Conservation (phyloP, 2,888 invertebrate genomes). For the Mamestra brassicae region DNA sequence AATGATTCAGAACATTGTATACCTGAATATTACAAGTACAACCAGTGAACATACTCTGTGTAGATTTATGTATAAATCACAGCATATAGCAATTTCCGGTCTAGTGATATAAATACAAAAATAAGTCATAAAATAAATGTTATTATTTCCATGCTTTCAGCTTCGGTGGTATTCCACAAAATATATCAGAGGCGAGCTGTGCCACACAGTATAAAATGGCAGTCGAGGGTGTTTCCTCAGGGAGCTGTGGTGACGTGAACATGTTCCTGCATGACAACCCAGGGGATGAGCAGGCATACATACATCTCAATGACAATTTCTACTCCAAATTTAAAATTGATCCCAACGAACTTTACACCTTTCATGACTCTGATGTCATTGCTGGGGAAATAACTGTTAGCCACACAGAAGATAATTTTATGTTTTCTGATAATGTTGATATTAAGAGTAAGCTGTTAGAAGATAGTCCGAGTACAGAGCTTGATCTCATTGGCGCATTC, state of each 20-base stretch:
- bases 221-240: slow-evolving; percentile 85
- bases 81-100: not conserved
- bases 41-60: not conserved
- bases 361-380: slow-evolving; percentile 88
- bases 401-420: slow-evolving; percentile 87
- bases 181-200: slow-evolving; percentile 88
- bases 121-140: slow-evolving; percentile 4
- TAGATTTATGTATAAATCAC: not conserved
- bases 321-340: slow-evolving; percentile 89
- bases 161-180: slow-evolving; percentile 89
- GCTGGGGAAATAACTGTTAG: slow-evolving; percentile 88
- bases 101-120: not conserved
- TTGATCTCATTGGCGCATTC: slow-evolving; percentile 77
- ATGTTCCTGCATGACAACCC: slow-evolving; percentile 87
- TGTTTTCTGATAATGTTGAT: slow-evolving; percentile 82
- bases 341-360: slow-evolving; percentile 88
- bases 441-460: slow-evolving; percentile 75
- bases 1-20: not conserved
- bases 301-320: slow-evolving; percentile 86
- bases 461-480: slow-evolving; percentile 81
- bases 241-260: slow-evolving; percentile 84
- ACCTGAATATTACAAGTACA: not conserved
- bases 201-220: slow-evolving; percentile 89
- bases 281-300: slow-evolving; percentile 85
- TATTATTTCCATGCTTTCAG: slow-evolving; percentile 68